A percentile compares a stretch with the other conserved stretches of the same genome.
phyloP scores from a whole-genome alignment of 2,888 invertebrate genomes.

The Myathropa florea region DNA sequence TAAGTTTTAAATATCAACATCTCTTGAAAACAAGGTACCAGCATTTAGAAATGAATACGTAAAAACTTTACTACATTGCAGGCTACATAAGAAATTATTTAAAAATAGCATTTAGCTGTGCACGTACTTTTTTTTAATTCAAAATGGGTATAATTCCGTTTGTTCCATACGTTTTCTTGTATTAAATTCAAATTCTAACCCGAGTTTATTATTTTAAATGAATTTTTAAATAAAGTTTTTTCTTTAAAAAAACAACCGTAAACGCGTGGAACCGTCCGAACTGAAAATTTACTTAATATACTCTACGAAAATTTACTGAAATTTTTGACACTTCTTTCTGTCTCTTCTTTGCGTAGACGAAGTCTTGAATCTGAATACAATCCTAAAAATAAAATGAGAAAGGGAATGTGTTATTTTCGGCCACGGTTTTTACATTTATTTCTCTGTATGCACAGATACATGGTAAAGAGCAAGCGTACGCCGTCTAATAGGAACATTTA shows the following conservation, averaged over 20 bases:
- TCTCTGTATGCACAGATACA: conserved; percentile 41
- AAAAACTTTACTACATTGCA: conserved; percentile 71
- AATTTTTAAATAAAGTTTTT: conserved; percentile 24
- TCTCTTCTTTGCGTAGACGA: conserved; percentile 74
- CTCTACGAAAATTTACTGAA: conserved; percentile 63
- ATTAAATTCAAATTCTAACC: neutral
- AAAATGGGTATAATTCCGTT: conserved; percentile 13
- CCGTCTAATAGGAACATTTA: conserved; percentile 31
- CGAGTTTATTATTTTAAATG: neutral
- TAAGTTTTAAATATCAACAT: neutral
- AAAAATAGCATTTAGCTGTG: conserved; percentile 80
- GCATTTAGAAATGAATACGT: conserved; percentile 36
- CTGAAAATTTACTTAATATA: conserved; percentile 50
- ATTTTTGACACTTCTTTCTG: conserved; percentile 69
- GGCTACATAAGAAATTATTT: conserved; percentile 73
- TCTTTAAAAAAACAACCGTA: conserved; percentile 30
- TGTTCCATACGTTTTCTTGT: neutral
- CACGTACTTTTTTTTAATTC: conserved; percentile 72
- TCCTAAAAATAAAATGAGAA: conserved; percentile 77
- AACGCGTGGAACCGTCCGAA: conserved; percentile 52
- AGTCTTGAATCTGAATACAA: conserved; percentile 74
- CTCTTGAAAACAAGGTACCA: conserved; percentile 9
- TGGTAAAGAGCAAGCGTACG: conserved; percentile 1
- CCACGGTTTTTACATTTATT: conserved; percentile 61
- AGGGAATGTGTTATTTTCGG: conserved; percentile 75